phyloP scores from a whole-genome alignment of 2,113 vertebrate genomes.

The Clarias macrocephalus region DNA sequence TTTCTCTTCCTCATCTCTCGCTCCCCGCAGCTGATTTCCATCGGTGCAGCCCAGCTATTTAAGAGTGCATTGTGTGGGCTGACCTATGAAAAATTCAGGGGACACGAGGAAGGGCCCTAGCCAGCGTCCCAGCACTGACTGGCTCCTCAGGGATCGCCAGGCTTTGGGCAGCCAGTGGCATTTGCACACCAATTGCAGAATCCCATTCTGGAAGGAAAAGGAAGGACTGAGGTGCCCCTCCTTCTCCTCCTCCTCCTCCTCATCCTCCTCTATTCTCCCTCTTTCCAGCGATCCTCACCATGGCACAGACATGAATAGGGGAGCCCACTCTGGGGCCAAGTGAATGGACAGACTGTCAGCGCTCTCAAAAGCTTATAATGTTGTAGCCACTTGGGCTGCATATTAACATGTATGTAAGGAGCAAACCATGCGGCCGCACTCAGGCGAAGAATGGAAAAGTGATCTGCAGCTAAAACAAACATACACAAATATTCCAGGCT shows the following conservation, averaged over 20 bases:
- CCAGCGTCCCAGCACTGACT: constrained; percentile 44
- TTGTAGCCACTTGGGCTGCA: constrained; percentile 50
- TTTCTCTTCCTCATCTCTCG: constrained; percentile 30
- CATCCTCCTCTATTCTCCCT: constrained; percentile 30
- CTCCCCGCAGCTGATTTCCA: constrained; percentile 50
- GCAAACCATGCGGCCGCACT: constrained; percentile 42
- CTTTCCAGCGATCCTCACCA: constrained; percentile 40
- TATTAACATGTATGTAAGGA: constrained; percentile 57
- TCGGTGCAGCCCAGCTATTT: constrained; percentile 55
- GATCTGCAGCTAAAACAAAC: constrained; percentile 49
- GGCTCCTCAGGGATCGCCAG: constrained; percentile 47
- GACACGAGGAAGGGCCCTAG: constrained; percentile 50
- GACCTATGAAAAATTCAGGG: constrained; percentile 59
- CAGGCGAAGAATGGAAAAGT: constrained; percentile 43
- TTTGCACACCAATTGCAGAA: constrained; percentile 58
- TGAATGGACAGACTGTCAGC: constrained; percentile 52
- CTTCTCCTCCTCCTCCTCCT: constrained; percentile 41
- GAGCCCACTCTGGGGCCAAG: constrained; percentile 48
- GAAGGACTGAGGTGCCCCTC: constrained; percentile 42
- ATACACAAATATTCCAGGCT: constrained; percentile 36
- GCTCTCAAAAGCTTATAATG: constrained; percentile 51
- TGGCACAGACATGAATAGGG: constrained; percentile 51
- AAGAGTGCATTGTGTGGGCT: constrained; percentile 53
- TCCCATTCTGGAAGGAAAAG: constrained; percentile 48
- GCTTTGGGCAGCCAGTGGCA: constrained; percentile 53